Percentiles rank a stretch among this genome's conserved stretches.
phyloP scores from a whole-genome alignment of 2,113 vertebrate genomes.

The Hemiprocne comata region DNA sequence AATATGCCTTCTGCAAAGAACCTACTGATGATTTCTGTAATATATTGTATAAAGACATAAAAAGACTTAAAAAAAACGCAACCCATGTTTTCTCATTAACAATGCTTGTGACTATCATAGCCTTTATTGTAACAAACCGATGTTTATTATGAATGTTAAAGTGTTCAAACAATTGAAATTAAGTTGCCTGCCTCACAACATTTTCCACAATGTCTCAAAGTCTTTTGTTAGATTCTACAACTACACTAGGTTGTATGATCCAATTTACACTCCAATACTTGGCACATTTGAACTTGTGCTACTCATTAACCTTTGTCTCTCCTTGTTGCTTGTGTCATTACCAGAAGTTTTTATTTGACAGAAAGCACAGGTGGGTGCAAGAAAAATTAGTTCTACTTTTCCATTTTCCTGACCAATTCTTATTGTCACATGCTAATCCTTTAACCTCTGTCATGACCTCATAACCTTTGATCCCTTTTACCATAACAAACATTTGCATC shows the following conservation, averaged over 20 bases:
- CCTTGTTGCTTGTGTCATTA: slow-evolving; percentile 76
- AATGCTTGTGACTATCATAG: slow-evolving; percentile 28
- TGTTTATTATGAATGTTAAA: slow-evolving; percentile 57
- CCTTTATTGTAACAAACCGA: slow-evolving; percentile 51
- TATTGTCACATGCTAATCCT: slow-evolving; percentile 82
- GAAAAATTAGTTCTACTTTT: slow-evolving; percentile 83
- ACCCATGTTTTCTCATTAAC: slow-evolving; percentile 10
- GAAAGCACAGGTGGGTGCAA: slow-evolving; percentile 84
- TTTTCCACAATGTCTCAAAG: slow-evolving; percentile 71
- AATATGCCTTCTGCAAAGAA: not conserved
- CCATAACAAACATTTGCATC: slow-evolving; percentile 83
- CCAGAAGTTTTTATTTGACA: slow-evolving; percentile 81
- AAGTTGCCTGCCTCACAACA: slow-evolving; percentile 75
- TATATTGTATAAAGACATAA: not conserved
- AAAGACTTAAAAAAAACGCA: not conserved
- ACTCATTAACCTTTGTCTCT: slow-evolving; percentile 82
- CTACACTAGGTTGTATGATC: slow-evolving; percentile 62
- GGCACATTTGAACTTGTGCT: slow-evolving; percentile 81
- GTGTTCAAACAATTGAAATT: slow-evolving; percentile 75
- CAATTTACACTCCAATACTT: slow-evolving; percentile 74
- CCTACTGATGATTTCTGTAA: not conserved
- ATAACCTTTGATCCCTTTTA: slow-evolving; percentile 84
- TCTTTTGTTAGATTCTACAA: slow-evolving; percentile 66
- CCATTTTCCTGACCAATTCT: slow-evolving; percentile 80
- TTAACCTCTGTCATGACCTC: slow-evolving; percentile 83